These are phyloP conservation scores for Percina caprodes DNA, from an alignment of 2,113 vertebrate species.

Conservation along the genomic window DNA sequence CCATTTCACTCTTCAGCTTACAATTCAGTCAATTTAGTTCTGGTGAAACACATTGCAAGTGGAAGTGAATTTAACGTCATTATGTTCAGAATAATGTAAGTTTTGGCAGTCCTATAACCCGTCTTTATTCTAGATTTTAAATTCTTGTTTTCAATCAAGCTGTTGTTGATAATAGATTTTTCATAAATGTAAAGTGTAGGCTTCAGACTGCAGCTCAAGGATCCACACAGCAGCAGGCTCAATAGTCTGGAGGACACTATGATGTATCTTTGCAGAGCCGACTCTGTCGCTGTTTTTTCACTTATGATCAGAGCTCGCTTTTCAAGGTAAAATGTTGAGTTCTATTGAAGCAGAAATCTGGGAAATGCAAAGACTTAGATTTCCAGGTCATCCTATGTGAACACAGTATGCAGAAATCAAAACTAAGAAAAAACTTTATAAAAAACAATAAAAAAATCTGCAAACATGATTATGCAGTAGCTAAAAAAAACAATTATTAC, in stretches of 20 bases:
- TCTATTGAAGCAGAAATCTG: neutral
- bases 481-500: neutral
- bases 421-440: neutral
- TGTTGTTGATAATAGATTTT: conserved; percentile 48
- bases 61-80: conserved; percentile 38
- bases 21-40: conserved; percentile 50
- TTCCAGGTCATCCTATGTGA: neutral
- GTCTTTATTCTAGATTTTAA: conserved; percentile 9
- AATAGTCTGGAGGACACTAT: conserved; percentile 5
- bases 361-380: neutral
- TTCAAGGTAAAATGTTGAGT: neutral
- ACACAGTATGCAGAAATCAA: too few species aligned
- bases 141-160: conserved; percentile 32
- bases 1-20: conserved; percentile 63
- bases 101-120: neutral
- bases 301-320: neutral
- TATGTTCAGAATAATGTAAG: conserved; percentile 29
- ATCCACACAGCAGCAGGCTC: conserved; percentile 36
- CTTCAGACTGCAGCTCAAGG: conserved; percentile 42
- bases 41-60: conserved; percentile 37
- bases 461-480: neutral
- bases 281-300: conserved; percentile 9
- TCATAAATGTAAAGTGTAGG: conserved; percentile 37
- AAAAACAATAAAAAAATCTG: neutral
- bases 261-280: conserved; percentile 16